A percentile compares a stretch with the other conserved stretches of the same genome.
Evolutionary conservation across 1,140 invertebrate genomes (phyloP).

Genomic region (Pantala flavescens): DNA sequence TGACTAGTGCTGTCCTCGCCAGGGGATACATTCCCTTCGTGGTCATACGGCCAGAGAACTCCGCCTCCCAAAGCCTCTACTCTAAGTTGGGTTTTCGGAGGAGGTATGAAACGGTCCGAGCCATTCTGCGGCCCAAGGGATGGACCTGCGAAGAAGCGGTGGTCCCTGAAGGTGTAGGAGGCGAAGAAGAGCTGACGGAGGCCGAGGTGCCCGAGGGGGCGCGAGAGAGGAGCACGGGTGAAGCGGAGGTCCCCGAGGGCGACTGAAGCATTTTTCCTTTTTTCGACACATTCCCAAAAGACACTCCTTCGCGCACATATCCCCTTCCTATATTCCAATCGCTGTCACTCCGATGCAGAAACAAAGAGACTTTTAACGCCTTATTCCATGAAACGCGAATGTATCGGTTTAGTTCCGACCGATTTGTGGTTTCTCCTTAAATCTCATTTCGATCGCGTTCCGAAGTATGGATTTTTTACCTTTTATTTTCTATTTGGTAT

Average conservation of each 20-base stretch:
- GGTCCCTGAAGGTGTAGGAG: neutral
- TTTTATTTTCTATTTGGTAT: too few species aligned
- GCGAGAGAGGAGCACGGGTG: neutral
- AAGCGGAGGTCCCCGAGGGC: neutral
- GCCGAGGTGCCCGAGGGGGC: neutral
- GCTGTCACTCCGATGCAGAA: too few species aligned
- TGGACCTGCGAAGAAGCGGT: neutral
- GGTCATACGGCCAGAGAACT: slow-evolving; percentile 73
- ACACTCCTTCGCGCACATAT: too few species aligned
- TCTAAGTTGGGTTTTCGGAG: slow-evolving; percentile 66
- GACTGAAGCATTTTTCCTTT: neutral
- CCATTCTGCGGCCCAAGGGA: slow-evolving; percentile 50
- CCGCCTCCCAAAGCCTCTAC: slow-evolving; percentile 67
- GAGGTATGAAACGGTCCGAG: slow-evolving; percentile 62
- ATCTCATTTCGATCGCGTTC: too few species aligned
- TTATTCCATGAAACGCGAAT: too few species aligned
- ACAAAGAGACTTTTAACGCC: too few species aligned
- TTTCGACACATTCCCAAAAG: too few species aligned
- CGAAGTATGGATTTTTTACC: too few species aligned
- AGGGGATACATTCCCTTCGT: slow-evolving; percentile 71
- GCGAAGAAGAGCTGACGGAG: neutral
- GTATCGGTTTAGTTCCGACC: too few species aligned
- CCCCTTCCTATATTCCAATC: too few species aligned
- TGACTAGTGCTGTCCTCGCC: slow-evolving; percentile 57
- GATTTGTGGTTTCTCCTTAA: too few species aligned